phyloP scores from a whole-genome alignment of 1,140 invertebrate species.

The Lethrus apterus region DNA sequence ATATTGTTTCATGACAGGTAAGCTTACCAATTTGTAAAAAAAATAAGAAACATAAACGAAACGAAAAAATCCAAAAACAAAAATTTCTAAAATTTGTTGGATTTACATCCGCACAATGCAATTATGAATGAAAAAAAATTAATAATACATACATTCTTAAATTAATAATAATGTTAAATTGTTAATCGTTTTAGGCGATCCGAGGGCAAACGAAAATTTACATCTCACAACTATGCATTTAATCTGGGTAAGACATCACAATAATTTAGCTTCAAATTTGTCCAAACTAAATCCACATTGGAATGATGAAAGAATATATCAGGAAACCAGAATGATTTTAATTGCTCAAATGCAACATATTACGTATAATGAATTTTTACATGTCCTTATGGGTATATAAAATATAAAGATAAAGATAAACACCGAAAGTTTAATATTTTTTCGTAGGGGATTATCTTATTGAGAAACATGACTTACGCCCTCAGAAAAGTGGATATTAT shows the following conservation, averaged over 20 bases:
- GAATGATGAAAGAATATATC: constrained; percentile 73
- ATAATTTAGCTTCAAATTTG: constrained; percentile 60
- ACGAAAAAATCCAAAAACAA: no score
- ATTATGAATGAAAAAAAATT: no score
- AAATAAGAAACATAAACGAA: no score
- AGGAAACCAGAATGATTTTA: constrained; percentile 75
- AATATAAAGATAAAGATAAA: no score
- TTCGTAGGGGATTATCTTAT: constrained; percentile 5
- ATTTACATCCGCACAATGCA: no score
- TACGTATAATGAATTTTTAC: constrained; percentile 81
- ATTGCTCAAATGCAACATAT: constrained; percentile 80
- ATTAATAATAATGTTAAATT: no score
- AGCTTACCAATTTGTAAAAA: no score
- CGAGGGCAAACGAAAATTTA: constrained; percentile 72
- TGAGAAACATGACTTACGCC: constrained; percentile 50
- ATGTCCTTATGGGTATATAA: constrained; percentile 62
- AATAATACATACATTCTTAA: no score
- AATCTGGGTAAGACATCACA: constrained; percentile 78
- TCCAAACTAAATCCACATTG: constrained; percentile 66
- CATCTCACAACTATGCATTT: constrained; percentile 77
- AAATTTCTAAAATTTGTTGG: no score
- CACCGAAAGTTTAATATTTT: no score
- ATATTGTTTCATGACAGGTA: constrained; percentile 70
- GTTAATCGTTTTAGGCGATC: constrained; percentile 60
- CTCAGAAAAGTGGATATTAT: constrained; percentile 52